Conservation (phyloP, 2,797 vertebrate genomes). For the Acrocephalus scirpaceus region DNA sequence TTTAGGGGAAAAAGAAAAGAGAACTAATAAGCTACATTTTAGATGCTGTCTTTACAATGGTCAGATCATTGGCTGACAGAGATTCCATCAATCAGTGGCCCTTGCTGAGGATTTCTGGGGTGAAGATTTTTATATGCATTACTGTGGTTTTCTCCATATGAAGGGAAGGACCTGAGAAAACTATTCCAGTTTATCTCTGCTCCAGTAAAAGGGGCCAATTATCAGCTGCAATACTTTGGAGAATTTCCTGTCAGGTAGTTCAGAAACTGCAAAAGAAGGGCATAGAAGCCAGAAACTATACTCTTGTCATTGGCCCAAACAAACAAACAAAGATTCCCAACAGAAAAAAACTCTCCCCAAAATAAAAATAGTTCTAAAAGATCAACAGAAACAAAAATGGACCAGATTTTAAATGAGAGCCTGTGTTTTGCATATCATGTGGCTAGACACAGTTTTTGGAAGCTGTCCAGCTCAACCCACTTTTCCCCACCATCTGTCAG, state of each 20-base stretch:
- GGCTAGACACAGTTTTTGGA: conserved; percentile 74
- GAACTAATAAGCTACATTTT: not conserved
- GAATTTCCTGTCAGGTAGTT: conserved; percentile 76
- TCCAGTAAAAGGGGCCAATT: conserved; percentile 77
- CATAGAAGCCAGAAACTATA: conserved; percentile 50
- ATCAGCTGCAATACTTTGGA: conserved; percentile 70
- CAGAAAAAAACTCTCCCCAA: conserved; percentile 42
- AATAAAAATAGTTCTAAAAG: conserved; percentile 63
- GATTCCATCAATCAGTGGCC: not conserved
- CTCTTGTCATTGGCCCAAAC: conserved; percentile 70
- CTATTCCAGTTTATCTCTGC: conserved; percentile 64
- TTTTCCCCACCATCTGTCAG: conserved; percentile 77
- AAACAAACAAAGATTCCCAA: conserved; percentile 58
- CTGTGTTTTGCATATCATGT: conserved; percentile 56
- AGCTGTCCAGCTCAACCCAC: conserved; percentile 66
- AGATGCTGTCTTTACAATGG: not conserved
- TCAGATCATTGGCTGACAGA: not conserved
- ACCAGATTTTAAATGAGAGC: conserved; percentile 47
- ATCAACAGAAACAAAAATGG: conserved; percentile 53
- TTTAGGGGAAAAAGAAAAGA: not conserved
- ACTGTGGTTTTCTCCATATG: not conserved
- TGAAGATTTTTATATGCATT: not conserved
- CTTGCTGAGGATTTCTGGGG: not conserved
- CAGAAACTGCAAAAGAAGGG: conserved; percentile 73
- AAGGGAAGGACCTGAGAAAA: conserved; percentile 66